Percentiles rank a stretch among this genome's conserved stretches.
Evolutionary conservation across 2,888 invertebrate genomes (phyloP).

Genomic region (Cryptocephalus moraei): DNA sequence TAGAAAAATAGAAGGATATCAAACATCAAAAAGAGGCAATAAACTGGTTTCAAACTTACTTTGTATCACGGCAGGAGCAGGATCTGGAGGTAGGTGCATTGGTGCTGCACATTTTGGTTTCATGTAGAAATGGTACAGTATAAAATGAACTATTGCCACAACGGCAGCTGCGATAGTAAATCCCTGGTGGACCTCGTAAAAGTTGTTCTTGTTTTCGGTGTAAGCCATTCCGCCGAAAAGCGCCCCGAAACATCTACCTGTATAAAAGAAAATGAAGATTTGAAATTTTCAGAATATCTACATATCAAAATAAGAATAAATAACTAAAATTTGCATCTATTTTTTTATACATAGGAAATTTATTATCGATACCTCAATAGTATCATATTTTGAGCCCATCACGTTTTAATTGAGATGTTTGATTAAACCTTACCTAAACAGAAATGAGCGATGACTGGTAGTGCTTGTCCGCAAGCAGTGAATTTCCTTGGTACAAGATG

Average conservation of each 20-base stretch:
- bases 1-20: slow-evolving; percentile 20
- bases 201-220: slow-evolving; percentile 33
- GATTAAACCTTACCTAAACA: slow-evolving; percentile 51
- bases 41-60: slow-evolving; percentile 38
- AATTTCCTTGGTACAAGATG: slow-evolving; percentile 68
- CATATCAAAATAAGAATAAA: too few species aligned
- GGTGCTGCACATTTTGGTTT: slow-evolving; percentile 63
- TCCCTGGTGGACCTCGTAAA: slow-evolving; percentile 47
- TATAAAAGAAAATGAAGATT: slow-evolving; percentile 10
- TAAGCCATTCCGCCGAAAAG: slow-evolving; percentile 47
- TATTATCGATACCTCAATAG: too few species aligned
- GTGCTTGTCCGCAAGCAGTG: slow-evolving; percentile 67
- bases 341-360: too few species aligned
- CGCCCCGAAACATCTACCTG: slow-evolving; percentile 66
- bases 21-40: too few species aligned
- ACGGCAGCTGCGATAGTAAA: slow-evolving; percentile 57
- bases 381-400: too few species aligned
- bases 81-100: slow-evolving; percentile 50
- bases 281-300: too few species aligned
- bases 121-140: slow-evolving; percentile 62
- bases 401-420: too few species aligned
- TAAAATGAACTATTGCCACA: slow-evolving; percentile 57
- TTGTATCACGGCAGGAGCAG: slow-evolving; percentile 53
- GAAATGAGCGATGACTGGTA: slow-evolving; percentile 71
- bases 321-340: too few species aligned